Percentiles rank a stretch among this genome's conserved stretches.
Conservation (phyloP, 2,888 invertebrate species). For the Crossocerus cetratus region DNA sequence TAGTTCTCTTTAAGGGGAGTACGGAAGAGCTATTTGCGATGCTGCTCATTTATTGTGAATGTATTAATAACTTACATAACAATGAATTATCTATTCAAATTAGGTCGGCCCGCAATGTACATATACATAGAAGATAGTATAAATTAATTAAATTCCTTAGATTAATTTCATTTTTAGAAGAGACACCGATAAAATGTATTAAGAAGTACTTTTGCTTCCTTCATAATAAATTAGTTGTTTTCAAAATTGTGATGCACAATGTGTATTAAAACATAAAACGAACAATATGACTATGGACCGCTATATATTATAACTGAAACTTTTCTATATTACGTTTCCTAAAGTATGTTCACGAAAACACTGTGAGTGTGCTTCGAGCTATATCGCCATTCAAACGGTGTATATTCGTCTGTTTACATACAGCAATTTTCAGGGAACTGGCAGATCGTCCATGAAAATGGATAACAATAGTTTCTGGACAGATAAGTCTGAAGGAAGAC, state of each 20-base stretch:
- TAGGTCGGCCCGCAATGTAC: too few relatives aligned
- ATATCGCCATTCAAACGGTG: constrained; percentile 19
- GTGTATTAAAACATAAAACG: constrained; percentile 28
- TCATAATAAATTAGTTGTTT: constrained; percentile 18
- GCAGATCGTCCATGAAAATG: too few relatives aligned
- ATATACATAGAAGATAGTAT: too few relatives aligned
- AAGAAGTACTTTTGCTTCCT: not conserved
- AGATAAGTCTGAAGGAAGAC: constrained; percentile 48
- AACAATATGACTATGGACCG: constrained; percentile 24
- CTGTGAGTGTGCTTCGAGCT: constrained; percentile 9
- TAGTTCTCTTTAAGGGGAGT: too few relatives aligned
- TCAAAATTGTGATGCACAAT: constrained; percentile 23
- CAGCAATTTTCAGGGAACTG: too few relatives aligned
- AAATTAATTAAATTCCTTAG: too few relatives aligned
- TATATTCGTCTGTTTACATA: too few relatives aligned
- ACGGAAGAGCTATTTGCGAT: not conserved
- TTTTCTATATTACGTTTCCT: not conserved
- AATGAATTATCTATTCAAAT: too few relatives aligned
- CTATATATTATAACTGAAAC: constrained; percentile 16
- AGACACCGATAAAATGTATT: too few relatives aligned
- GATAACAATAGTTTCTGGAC: too few relatives aligned
- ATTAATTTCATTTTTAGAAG: too few relatives aligned
- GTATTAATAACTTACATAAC: too few relatives aligned
- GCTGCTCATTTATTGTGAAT: not conserved
- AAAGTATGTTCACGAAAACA: constrained; percentile 31